Conservation (phyloP, 2,113 vertebrate species). For the Speoplatyrhinus poulsoni region DNA sequence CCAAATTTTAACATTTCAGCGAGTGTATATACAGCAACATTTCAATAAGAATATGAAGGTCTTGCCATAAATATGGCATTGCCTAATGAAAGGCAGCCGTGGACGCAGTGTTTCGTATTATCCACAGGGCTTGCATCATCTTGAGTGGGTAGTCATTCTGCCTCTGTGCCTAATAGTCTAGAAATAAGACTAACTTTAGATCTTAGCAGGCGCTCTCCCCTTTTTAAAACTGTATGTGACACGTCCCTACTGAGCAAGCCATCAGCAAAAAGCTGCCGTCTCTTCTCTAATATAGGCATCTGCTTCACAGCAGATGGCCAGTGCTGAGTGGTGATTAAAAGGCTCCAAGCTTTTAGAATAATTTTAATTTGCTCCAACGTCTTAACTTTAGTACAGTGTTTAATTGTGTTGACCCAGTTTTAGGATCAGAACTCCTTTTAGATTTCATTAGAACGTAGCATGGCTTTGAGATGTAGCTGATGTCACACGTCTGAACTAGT, state of each 20-base stretch:
- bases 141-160: constrained; percentile 27
- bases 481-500: no score
- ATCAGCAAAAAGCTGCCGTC: background rate
- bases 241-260: background rate
- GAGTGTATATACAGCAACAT: no score
- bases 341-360: background rate
- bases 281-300: constrained; percentile 4
- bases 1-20: no score
- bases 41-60: no score
- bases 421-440: no score
- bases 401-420: no score
- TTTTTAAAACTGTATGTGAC: constrained; percentile 3
- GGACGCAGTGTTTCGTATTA: background rate
- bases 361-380: no score
- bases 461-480: no score
- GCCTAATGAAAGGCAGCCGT: no score
- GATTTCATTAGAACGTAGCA: no score
- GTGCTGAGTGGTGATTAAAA: background rate
- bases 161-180: constrained; percentile 31
- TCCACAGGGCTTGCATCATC: constrained; percentile 14
- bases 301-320: background rate
- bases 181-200: constrained; percentile 32
- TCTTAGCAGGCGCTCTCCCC: constrained; percentile 9
- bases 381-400: no score
- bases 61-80: no score